phyloP scores from a whole-genome alignment of 1,140 invertebrate species.

The Calycopis cecrops region DNA sequence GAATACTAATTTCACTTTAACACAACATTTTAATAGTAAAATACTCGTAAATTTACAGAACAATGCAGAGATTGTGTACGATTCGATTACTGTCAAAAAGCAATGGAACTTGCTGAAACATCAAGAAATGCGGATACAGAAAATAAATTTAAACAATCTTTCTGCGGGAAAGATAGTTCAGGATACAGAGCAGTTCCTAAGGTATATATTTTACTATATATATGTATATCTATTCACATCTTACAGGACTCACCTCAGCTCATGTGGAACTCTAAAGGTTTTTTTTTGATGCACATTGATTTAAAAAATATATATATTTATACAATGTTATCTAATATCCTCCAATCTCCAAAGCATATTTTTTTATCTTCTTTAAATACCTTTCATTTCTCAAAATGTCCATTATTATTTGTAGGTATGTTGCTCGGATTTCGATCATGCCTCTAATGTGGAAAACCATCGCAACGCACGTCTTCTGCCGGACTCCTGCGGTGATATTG shows the following conservation, averaged over 20 bases:
- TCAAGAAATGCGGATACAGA: not conserved
- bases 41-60: conserved; percentile 3
- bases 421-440: conserved; percentile 10
- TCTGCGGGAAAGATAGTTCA: conserved; percentile 14
- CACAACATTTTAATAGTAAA: too few species aligned
- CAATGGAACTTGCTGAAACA: conserved; percentile 4
- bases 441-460: not conserved
- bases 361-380: too few species aligned
- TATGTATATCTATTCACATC: not conserved
- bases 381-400: not conserved
- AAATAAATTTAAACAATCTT: conserved; percentile 6
- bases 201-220: too few species aligned
- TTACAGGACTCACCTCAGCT: not conserved
- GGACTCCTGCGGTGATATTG: conserved; percentile 21
- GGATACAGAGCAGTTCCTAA: conserved; percentile 4
- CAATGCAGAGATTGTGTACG: conserved; percentile 13
- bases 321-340: too few species aligned
- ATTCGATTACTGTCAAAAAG: conserved; percentile 11
- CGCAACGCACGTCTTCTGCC: conserved; percentile 12
- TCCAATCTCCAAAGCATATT: too few species aligned
- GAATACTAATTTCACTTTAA: too few species aligned
- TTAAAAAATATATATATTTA: too few species aligned
- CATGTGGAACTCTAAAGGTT: not conserved
- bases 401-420: conserved; percentile 14
- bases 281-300: too few species aligned